Percentiles rank a stretch among this genome's conserved stretches.
These are phyloP conservation scores for Melanostigma gelatinosum DNA, from an alignment of 2,113 vertebrate species.

Conservation along the genomic window DNA sequence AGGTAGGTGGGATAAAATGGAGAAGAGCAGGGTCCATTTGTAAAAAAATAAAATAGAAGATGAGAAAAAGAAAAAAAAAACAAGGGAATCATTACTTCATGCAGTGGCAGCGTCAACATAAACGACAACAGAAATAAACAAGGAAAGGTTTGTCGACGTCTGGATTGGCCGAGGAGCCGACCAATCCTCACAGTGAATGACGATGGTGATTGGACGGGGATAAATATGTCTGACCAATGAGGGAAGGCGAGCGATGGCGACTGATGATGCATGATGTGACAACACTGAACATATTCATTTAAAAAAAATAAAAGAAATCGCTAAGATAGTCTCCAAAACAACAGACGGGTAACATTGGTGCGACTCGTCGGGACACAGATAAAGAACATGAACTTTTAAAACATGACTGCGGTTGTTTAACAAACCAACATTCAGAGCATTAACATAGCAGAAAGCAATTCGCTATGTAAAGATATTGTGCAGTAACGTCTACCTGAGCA, in stretches of 20 bases:
- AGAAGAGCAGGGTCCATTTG: constrained; percentile 39
- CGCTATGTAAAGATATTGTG: no score
- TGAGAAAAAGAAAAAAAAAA: constrained; percentile 51
- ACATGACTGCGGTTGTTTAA: no score
- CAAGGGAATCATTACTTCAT: constrained; percentile 81
- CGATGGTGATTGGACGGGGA: constrained; percentile 51
- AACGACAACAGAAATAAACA: constrained; percentile 77
- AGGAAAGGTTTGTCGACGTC: constrained; percentile 48
- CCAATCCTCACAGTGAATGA: constrained; percentile 52
- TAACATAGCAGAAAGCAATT: no score
- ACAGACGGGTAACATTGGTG: constrained; percentile 20
- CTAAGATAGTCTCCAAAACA: background rate
- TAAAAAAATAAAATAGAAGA: constrained; percentile 42
- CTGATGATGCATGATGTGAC: constrained; percentile 21
- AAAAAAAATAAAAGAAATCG: background rate
- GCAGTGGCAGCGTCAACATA: constrained; percentile 77
- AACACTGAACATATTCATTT: constrained; percentile 28
- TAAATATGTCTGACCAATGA: constrained; percentile 60
- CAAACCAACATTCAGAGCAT: no score
- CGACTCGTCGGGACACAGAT: constrained; percentile 41
- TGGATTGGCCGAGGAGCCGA: constrained; percentile 32
- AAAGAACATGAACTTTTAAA: constrained; percentile 15
- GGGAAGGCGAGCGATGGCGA: constrained; percentile 33
- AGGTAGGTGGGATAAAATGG: constrained; percentile 57
- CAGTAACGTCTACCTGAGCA: no score